These are phyloP conservation scores for Leptopilina boulardi DNA, from an alignment of 1,140 invertebrate species.

Conservation along the genomic window DNA sequence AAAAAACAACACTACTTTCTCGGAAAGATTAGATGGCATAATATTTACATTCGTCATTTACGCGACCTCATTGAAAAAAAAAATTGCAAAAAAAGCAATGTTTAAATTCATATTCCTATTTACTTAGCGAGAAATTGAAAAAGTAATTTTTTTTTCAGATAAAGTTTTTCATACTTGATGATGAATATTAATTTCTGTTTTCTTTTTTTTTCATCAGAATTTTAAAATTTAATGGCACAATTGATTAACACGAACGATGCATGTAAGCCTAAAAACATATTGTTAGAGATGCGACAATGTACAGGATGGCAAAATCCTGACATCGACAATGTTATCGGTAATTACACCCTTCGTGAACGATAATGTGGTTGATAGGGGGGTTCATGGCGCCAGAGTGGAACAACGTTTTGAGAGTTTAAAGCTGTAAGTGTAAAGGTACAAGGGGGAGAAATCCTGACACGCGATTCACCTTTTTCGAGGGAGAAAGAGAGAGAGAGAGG, in stretches of 20 bases:
- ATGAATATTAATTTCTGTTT: not conserved
- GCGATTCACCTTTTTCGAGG: constrained; percentile 29
- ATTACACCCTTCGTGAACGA: constrained; percentile 22
- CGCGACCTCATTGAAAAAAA: not conserved
- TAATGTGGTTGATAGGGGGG: constrained; percentile 10
- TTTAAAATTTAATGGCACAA: not conserved
- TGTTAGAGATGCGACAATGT: constrained; percentile 7
- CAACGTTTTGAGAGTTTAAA: constrained; percentile 3
- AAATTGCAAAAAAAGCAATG: not conserved
- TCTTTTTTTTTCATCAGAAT: too few relatives aligned
- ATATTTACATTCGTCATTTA: constrained; percentile 13
- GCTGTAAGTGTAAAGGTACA: constrained; percentile 7
- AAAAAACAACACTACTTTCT: not conserved
- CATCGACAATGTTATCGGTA: constrained; percentile 23
- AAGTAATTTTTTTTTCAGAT: not conserved
- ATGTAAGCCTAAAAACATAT: not conserved
- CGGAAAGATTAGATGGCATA: constrained; percentile 1
- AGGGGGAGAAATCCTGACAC: not conserved
- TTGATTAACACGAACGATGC: not conserved
- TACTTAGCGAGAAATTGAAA: not conserved
- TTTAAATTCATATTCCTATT: not conserved
- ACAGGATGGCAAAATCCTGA: not conserved
- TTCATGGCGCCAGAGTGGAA: not conserved
- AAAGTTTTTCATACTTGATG: too few relatives aligned
- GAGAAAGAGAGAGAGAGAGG: too few relatives aligned